These are phyloP conservation scores for Pan troglodytes DNA, from an alignment of 2,113 vertebrate genomes.

Conservation along the genomic window NHGRI_mPanTro3-v2.1_pri NC_072404.2:167263001-167263500, in stretches of 20 bases:
- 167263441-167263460: too few species aligned
- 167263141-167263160: not conserved
- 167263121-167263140: not conserved
- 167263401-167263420: too few species aligned
- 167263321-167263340: too few species aligned
- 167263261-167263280: not conserved
- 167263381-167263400: too few species aligned
- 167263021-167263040: not conserved
- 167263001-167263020: not conserved
- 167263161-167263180: not conserved
- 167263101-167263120: not conserved
- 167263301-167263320: too few species aligned
- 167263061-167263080: not conserved
- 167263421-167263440: too few species aligned
- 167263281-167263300: too few species aligned
- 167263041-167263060: not conserved
- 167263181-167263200: not conserved
- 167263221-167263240: not conserved
- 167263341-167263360: too few species aligned
- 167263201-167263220: not conserved
- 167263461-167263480: too few species aligned
- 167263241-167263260: not conserved
- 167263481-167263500: too few species aligned
- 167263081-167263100: not conserved
- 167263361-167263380: too few species aligned